Evolutionary conservation across 2,888 invertebrate species (phyloP), one percentile per base, ranked within the genome.

Genomic region (Monochamus alternatus): DNA sequence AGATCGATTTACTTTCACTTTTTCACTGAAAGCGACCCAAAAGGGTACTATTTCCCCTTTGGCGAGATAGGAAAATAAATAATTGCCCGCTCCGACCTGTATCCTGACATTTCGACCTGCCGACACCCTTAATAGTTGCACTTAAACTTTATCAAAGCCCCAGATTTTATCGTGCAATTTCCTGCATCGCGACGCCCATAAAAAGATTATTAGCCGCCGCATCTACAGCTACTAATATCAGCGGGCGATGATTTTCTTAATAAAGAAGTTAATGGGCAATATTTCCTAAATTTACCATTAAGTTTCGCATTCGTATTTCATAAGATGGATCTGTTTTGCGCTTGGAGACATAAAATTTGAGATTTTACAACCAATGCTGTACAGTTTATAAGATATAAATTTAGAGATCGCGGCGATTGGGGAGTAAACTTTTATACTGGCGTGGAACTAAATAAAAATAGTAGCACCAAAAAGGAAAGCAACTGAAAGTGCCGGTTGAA

Each of bases 91-190:
- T 43, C 32, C 38, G 62, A 63, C 62, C 62, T 63, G 43, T 63
- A 43, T 63, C 30, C 31, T 12, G 38, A 55, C 52, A 52, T 51
- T 66, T 38, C 47, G 32, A 52, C 66, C 66, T 55, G 44, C 47
- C 47, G 32, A 31, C 51, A 32, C 66, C 47, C 22, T 51, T 66
- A 66, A 66, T 66, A 43, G 55, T 66, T 55, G 30, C 47, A 66
- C 22, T 51, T 66, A 66, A 66, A 66, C 66, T 66, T 47, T 66
- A 66, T 51, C 66, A 66, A 66, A 43, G 51, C 51, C 51, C 32
- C 51, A 51, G 66, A 66, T 66, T 66, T 66, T 66, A 66, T 51
- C n/a, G 22, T 51, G 32, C 66, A 47, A 66, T 66, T 51, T 66
- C 44, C 66, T 38, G 51, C 47, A 51, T 55, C 66, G 14, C 47